Conservation (phyloP, 2,113 vertebrate genomes). For the Sigmodon hispidus region DNA sequence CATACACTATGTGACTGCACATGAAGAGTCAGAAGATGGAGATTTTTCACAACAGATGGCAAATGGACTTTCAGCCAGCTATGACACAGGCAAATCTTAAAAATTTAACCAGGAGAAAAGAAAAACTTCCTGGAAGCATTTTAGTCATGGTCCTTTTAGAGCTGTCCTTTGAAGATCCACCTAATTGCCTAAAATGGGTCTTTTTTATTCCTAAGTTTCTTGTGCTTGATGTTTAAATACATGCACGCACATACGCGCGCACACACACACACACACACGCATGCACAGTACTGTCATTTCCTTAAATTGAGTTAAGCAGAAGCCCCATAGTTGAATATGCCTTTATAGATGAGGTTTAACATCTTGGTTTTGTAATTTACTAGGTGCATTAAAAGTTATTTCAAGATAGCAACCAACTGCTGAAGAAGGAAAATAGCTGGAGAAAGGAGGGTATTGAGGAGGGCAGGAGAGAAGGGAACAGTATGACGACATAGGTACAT, state of each 20-base stretch:
- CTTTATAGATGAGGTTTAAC: background rate
- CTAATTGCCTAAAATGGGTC: background rate
- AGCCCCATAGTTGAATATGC: background rate
- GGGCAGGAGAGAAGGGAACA: background rate
- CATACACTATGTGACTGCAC: background rate
- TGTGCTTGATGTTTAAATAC: slow-evolving; percentile 3
- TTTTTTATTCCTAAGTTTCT: slow-evolving; percentile 15
- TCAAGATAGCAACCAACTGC: background rate
- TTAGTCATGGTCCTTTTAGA: background rate
- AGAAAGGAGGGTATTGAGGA: background rate
- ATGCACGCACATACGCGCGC: background rate
- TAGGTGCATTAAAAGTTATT: background rate
- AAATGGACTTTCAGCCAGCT: slow-evolving; percentile 32
- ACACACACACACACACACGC: background rate
- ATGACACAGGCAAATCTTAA: slow-evolving; percentile 30
- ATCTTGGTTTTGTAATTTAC: slow-evolving; percentile 7
- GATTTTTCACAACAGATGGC: slow-evolving; percentile 49
- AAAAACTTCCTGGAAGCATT: slow-evolving; percentile 41
- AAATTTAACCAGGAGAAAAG: slow-evolving; percentile 40
- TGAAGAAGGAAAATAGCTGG: background rate
- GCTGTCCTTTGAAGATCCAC: background rate
- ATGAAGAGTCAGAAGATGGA: slow-evolving; percentile 2
- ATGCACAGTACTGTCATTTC: background rate
- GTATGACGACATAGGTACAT: background rate
- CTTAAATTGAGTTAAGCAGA: slow-evolving; percentile 36